Evolutionary conservation across 1,140 invertebrate genomes (phyloP).

Genomic region (Leptinotarsa undecemlineata): DNA sequence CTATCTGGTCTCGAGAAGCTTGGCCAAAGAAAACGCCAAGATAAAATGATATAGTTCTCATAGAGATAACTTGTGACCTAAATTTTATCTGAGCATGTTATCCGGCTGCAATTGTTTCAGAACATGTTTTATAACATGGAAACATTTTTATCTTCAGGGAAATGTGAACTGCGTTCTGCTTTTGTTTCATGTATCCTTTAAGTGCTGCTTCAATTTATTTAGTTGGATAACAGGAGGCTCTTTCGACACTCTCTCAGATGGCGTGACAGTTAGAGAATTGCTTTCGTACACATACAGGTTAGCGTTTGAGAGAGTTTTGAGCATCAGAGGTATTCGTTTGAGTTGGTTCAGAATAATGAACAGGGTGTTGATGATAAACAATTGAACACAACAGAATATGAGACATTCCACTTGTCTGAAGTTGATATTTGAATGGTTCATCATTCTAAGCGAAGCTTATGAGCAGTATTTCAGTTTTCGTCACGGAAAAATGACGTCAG

Average conservation of each 20-base stretch:
- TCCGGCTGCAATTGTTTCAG: not conserved
- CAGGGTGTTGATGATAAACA: too few relatives aligned
- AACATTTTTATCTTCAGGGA: conserved; percentile 6
- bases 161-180: not conserved
- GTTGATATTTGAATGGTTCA: too few relatives aligned
- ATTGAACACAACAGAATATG: too few relatives aligned
- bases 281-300: too few relatives aligned
- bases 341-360: too few relatives aligned
- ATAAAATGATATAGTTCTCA: conserved; percentile 6
- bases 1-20: not conserved
- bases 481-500: too few relatives aligned
- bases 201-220: not conserved
- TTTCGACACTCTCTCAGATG: not conserved
- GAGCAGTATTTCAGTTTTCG: too few relatives aligned
- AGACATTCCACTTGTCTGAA: too few relatives aligned
- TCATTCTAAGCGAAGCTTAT: too few relatives aligned
- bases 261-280: too few relatives aligned
- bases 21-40: not conserved
- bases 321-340: too few relatives aligned
- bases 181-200: not conserved
- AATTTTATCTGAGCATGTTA: conserved; percentile 1
- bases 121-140: not conserved
- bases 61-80: conserved; percentile 6
- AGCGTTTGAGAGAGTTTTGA: too few relatives aligned
- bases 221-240: not conserved